Evolutionary conservation across 1,140 invertebrate genomes (phyloP).

Genomic region (Heterodera carotae): DNA sequence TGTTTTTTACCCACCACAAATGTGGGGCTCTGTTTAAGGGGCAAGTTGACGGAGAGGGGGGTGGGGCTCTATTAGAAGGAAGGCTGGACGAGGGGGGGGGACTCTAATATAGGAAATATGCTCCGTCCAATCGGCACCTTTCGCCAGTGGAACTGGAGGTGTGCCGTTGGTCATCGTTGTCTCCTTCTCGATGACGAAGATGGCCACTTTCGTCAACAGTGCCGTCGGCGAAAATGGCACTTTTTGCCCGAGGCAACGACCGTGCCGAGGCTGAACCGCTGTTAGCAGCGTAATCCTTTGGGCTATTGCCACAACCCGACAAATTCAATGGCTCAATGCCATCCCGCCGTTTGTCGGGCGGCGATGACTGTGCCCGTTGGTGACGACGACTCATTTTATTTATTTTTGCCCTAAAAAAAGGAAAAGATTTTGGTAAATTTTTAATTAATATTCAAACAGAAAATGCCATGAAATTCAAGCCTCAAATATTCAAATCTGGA

Average conservation of each 20-base stretch:
- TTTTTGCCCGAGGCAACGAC: constrained; percentile 5
- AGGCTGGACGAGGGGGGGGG: no score
- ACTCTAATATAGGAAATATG: no score
- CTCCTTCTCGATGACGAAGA: no score
- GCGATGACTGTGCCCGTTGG: not conserved
- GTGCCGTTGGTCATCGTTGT: not conserved
- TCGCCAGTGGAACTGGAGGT: not conserved
- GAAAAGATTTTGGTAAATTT: not conserved
- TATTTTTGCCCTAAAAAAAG: not conserved
- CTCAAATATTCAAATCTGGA: no score
- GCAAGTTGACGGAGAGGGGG: no score
- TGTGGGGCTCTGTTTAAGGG: no score
- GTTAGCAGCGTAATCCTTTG: not conserved
- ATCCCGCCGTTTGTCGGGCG: not conserved
- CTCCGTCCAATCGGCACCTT: not conserved
- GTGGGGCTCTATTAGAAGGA: no score
- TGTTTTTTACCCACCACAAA: no score
- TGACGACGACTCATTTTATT: not conserved
- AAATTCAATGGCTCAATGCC: not conserved
- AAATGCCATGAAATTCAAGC: no score
- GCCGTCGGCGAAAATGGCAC: not conserved
- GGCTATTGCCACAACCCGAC: not conserved
- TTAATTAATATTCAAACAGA: not conserved
- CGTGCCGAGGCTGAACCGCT: not conserved
- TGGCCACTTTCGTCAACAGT: not conserved